Percentiles rank a stretch among this genome's conserved stretches.
These are phyloP conservation scores for Mythimna lalbum DNA, from an alignment of 2,888 invertebrate species.

Conservation along the genomic window DNA sequence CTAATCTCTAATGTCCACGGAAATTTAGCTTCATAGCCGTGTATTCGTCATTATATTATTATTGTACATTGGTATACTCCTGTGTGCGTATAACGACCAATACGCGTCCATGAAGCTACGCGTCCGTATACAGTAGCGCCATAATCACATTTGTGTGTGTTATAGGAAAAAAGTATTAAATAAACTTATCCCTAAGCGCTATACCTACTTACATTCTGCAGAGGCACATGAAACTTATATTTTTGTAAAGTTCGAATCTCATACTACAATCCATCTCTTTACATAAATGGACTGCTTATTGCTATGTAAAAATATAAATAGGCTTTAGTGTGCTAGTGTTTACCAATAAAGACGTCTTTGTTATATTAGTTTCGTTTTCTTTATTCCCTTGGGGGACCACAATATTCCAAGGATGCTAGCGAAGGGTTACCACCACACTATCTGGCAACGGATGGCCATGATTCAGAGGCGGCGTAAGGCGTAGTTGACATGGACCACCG, in stretches of 20 bases:
- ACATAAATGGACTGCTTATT: constrained; percentile 45
- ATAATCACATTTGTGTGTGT: constrained; percentile 5
- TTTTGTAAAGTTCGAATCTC: constrained; percentile 27
- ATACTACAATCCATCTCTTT: constrained; percentile 10
- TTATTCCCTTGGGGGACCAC: background rate
- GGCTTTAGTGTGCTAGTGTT: constrained; percentile 36
- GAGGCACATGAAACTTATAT: constrained; percentile 10
- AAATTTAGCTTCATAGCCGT: too few relatives aligned
- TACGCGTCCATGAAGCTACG: too few relatives aligned
- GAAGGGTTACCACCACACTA: too few relatives aligned
- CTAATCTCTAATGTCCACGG: too few relatives aligned
- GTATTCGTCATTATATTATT: too few relatives aligned
- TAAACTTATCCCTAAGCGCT: background rate
- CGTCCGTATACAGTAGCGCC: too few relatives aligned
- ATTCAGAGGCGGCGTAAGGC: too few relatives aligned
- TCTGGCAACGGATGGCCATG: too few relatives aligned
- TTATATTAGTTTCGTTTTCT: constrained; percentile 17
- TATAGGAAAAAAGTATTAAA: background rate
- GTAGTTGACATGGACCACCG: too few relatives aligned
- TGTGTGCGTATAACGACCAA: too few relatives aligned
- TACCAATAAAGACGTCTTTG: constrained; percentile 53
- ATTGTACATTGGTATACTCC: too few relatives aligned
- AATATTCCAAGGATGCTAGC: too few relatives aligned
- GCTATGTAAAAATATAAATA: constrained; percentile 39
- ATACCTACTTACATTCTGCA: constrained; percentile 1